Evolutionary conservation across 2,113 vertebrate genomes (phyloP).

Genomic region (Hippocampus mohnikei): DNA sequence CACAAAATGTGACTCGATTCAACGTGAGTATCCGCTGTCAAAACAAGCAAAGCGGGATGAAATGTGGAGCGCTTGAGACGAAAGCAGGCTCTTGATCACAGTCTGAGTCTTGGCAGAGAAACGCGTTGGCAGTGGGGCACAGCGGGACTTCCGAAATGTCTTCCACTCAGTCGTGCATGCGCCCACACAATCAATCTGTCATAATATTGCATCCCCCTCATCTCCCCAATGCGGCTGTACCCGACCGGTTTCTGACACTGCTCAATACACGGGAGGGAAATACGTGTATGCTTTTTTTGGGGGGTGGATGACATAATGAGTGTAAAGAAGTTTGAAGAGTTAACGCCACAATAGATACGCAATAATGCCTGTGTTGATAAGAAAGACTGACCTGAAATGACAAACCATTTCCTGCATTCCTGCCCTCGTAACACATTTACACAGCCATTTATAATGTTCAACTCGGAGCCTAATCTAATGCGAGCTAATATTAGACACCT

Average conservation of each 20-base stretch:
- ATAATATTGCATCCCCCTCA: conserved; percentile 1
- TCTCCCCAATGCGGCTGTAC: background rate
- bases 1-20: background rate
- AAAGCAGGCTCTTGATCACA: conserved; percentile 42
- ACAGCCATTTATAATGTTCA: conserved; percentile 25
- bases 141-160: conserved; percentile 45
- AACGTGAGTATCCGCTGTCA: conserved; percentile 4
- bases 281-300: background rate
- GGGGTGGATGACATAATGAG: background rate
- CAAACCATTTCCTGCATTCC: conserved; percentile 4
- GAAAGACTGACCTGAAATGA: conserved; percentile 6
- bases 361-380: background rate
- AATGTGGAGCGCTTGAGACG: conserved; percentile 8
- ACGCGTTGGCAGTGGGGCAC: conserved; percentile 39
- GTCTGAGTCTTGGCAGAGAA: conserved; percentile 37
- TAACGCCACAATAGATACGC: background rate
- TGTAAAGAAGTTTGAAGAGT: background rate
- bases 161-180: conserved; percentile 54
- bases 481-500: conserved; percentile 10
- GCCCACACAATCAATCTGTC: conserved; percentile 68
- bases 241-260: background rate
- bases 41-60: conserved; percentile 2
- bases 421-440: conserved; percentile 27
- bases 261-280: background rate
- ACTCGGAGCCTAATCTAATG: conserved; percentile 21